These are phyloP conservation scores for Baccha elongata DNA, from an alignment of 2,888 invertebrate genomes.

Conservation along the genomic window DNA sequence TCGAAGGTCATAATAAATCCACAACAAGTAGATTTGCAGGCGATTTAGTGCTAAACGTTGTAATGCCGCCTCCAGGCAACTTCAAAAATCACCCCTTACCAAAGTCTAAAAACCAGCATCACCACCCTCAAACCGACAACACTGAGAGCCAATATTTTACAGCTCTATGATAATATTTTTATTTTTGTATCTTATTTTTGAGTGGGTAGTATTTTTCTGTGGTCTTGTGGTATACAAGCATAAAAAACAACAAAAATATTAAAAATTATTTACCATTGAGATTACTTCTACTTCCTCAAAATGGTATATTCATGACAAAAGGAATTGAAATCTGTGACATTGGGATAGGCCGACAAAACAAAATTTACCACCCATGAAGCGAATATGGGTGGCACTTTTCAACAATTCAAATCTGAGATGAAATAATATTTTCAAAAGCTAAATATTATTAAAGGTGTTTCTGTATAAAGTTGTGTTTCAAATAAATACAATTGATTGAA, in stretches of 20 bases:
- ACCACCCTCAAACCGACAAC: background rate
- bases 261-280: slow-evolving; percentile 17
- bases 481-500: background rate
- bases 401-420: background rate
- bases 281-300: slow-evolving; percentile 3
- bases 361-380: background rate
- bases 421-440: background rate
- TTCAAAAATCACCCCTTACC: background rate
- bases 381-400: background rate
- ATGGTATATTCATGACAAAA: slow-evolving; percentile 1
- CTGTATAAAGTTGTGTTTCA: background rate
- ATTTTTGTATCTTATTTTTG: background rate
- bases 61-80: background rate
- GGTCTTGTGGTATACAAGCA: background rate
- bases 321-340: slow-evolving; percentile 10
- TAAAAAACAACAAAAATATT: background rate
- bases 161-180: background rate
- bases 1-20: background rate
- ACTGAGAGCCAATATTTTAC: background rate
- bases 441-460: background rate
- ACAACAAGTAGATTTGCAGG: slow-evolving; percentile 48
- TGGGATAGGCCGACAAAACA: background rate
- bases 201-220: background rate
- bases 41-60: slow-evolving; percentile 50
- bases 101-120: no score